Evolutionary conservation across 2,113 vertebrate species (phyloP).

Genomic region (Labeo rohita): DNA sequence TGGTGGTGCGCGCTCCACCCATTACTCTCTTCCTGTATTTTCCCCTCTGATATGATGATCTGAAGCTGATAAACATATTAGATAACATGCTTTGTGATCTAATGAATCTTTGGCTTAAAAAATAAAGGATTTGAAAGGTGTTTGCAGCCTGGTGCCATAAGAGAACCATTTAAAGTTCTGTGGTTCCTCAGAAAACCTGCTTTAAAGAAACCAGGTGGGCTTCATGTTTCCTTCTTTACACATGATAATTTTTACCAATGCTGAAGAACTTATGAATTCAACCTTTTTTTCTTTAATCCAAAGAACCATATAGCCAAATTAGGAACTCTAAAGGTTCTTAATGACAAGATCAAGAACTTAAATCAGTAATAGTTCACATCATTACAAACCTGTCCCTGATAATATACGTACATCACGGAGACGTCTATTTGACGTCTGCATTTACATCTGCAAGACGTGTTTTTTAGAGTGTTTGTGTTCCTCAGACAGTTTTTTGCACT

Average conservation of each 20-base stretch:
- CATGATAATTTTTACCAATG: neutral
- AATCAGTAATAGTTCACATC: no score
- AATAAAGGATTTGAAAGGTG: neutral
- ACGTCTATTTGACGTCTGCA: no score
- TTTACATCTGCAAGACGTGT: no score
- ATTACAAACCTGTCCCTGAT: no score
- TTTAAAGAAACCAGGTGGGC: neutral
- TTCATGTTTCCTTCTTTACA: neutral
- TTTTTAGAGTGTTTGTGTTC: no score
- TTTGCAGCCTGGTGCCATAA: neutral
- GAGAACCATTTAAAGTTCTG: neutral
- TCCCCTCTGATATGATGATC: neutral
- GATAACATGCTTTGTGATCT: neutral
- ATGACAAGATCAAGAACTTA: no score
- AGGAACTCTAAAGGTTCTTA: no score
- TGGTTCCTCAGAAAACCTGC: neutral
- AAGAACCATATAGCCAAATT: neutral
- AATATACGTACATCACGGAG: no score
- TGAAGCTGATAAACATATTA: neutral
- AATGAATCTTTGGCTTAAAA: neutral
- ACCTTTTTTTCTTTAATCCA: neutral
- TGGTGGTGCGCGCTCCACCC: constrained; percentile 32
- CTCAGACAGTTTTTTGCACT: no score
- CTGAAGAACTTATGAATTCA: neutral
- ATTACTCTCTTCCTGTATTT: constrained; percentile 21